Evolutionary conservation across 2,888 invertebrate species (phyloP), one percentile per base, ranked within the genome.

Genomic region (Lithophane semibrunnea): DNA sequence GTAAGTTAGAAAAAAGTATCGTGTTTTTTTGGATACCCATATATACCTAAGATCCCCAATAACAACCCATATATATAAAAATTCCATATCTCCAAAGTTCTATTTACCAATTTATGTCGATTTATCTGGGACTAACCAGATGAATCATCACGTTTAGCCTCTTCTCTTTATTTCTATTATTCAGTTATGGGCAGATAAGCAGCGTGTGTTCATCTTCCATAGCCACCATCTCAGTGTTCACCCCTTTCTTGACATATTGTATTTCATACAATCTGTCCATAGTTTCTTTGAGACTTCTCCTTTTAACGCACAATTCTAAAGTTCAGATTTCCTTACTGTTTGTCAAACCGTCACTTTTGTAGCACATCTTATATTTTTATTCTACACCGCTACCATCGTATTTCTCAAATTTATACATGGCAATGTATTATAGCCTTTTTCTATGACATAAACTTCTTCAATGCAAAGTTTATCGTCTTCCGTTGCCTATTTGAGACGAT

Each of bases 401-500:
- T 44, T 72, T 60, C 9, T 56, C 24, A 66, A 21, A 67, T 67
- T 24, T 64, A n/a, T 72, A 54, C 63, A 67, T 75, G 44, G 56
- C 58, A 68, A 29, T 66, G 49, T 21, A 52, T 49, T 21, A 52
- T 49, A 64, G 75, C n/a, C 42, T 60, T 75, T 63, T 76, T 73
- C 37, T 60, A 58, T 82, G 77, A 82, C 29, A 73, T 73, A 83
- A 85, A 67, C 44, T 56, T 68, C 77, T 44, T 82, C 66, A 44
- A 56, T 42, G 54, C 58, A 29, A n/a, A 75, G 44, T 68, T 56
- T 47, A 75, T 13, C 12, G 49, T 49, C 49, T 29, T 60, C 37
- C 12, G 29, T 63, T 58, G 49, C 65, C 42, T 80, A 16, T 60
- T 80, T 54, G 54, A 52, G 4, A n/a, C 37, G 49, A 73, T 82